Evolutionary conservation across 2,797 vertebrate species (phyloP), one percentile per base, ranked within the genome.

Genomic region (Lacerta agilis): DNA sequence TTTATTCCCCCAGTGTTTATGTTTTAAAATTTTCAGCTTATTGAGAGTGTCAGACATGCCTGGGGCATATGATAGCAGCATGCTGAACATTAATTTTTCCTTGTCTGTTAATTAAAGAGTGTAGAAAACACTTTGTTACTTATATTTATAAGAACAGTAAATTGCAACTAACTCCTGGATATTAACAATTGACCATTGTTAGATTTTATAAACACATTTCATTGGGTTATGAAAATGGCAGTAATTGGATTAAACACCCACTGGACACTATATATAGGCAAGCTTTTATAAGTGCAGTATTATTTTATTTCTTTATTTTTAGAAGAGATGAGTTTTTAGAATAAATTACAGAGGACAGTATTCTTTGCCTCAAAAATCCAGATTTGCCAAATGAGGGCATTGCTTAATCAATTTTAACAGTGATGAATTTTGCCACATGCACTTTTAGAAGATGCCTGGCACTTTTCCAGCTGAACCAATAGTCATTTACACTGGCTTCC

Each of bases 41-140:
- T 91, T 90, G 86, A 17, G 13, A 82, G n/a, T 25, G 75, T 92
- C 93, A 93, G 89, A 76, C 61, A 88, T 82, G 87, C 45, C 79
- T 88, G 43, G 82, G 69, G 80, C 69, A 71, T 71, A 38, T 61
- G 92, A 38, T 23, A 33, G 79, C 33, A 71, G 6, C 82, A 64
- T 85, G 81, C 90, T 88, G n/a, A 91, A 89, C 87, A 85, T 83
- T 92, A 91, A 86, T 67, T 90, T 91, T 71, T 89, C 87, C 86
- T 89, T 5, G 0, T 9, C 33, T 89, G 29, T 77, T 11, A 89
- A 8, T 27, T 4, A 93, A 91, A 86, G 0, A 89, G 49, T 55
- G 23, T 3, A 25, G 38, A 87, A 1, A 91, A 18, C 1, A 81
- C 2, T 73, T 85, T 92, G 67, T 41, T 89, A 11, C 66, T 91